Percentiles rank a stretch among this genome's conserved stretches.
These are phyloP conservation scores for Vespertilio murinus DNA, from an alignment of 2,797 vertebrate species.

Conservation along the genomic window DNA sequence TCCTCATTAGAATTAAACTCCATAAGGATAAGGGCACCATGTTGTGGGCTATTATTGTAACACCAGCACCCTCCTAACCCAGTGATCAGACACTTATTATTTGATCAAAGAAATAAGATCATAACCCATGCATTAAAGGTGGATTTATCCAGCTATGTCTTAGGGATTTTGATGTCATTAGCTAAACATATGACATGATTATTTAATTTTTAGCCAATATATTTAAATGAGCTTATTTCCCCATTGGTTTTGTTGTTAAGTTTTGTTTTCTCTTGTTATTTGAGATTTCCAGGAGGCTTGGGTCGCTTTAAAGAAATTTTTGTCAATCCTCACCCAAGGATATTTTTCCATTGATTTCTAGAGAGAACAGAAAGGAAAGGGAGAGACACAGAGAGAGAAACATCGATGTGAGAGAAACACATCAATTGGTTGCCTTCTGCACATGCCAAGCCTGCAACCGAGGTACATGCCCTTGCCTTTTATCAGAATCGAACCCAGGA, in stretches of 20 bases:
- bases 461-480: no score
- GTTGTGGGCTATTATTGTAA: not conserved
- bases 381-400: no score
- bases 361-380: no score
- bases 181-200: not conserved
- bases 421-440: no score
- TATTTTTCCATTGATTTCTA: no score
- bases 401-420: no score
- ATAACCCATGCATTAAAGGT: constrained; percentile 21
- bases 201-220: constrained; percentile 21
- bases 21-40: not conserved
- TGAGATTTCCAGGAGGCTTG: not conserved
- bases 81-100: constrained; percentile 2
- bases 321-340: no score
- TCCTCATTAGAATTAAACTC: constrained; percentile 23
- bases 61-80: not conserved
- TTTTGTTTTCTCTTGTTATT: constrained; percentile 4
- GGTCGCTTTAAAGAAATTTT: not conserved
- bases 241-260: not conserved
- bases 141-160: not conserved
- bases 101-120: not conserved
- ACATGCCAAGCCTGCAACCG: no score
- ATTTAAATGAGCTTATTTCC: constrained; percentile 32
- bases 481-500: no score
- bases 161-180: not conserved